Base-by-base conservation (phyloP, 2,797 vertebrate species). In the Rhinichthys osculus region DNA sequence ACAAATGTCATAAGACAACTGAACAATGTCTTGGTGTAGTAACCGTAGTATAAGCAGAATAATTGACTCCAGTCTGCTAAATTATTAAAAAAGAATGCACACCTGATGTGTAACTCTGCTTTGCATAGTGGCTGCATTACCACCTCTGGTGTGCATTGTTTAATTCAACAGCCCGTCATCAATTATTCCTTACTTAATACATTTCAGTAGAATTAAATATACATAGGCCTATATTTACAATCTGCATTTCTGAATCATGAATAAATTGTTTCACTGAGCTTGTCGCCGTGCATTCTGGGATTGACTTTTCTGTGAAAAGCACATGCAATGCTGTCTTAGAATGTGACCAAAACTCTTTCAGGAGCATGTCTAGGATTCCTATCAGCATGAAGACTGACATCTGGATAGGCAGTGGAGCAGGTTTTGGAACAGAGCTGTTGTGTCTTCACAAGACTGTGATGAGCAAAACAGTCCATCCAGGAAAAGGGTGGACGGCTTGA, bases 341-440 rank as follows among this genome's bases (percentile, higher is more conserved):
- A 33, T 77, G 73, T 38, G 50, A 54, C 74, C 50, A n/a, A 33
- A 52, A 1, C 74, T 77, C 74, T 77, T 77, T 77, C 21, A 77
- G 74, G 33, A 40, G 74, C 33, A 57, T 57, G 74, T 57, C 74
- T n/a, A 57, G 17, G 74, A 77, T 77, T 3, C 33, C 52, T 40
- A 59, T 77, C 74, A 57, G 33, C 21, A 57, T 77, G 74, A 57
- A 59, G 52, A 81, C 47, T 50, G 30, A 21, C 50, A 44, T 69
- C 30, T 81, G 30, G 30, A 23, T 69, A 69, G 78, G 10, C 62
- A 69, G 62, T 42, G 70, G 38, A 81, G 33, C 30, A 44, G 9
- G 47, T 40, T 57, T 9, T 38, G 19, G 33, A 57, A 16, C 33
- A n/a, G 50, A 76, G 21, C 47, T 50, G 4, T 14, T 47, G 44